These are phyloP conservation scores for Teleogryllus oceanicus DNA, from an alignment of 2,888 invertebrate species.

Conservation along the genomic window DNA sequence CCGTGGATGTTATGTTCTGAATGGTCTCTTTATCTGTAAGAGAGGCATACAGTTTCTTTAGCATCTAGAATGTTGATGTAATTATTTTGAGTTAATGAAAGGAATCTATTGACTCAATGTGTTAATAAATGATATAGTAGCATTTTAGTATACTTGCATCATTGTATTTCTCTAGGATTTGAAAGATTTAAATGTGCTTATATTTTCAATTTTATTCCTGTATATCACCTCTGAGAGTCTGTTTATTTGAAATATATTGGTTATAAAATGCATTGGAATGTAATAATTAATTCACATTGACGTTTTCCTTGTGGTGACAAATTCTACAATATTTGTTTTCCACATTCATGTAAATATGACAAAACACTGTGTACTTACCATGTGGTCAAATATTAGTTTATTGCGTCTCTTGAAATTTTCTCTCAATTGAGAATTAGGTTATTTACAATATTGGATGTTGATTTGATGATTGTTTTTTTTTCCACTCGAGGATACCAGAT, in stretches of 20 bases:
- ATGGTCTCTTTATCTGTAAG: background rate
- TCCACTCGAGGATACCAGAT: too few relatives aligned
- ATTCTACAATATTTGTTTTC: too few relatives aligned
- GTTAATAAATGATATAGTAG: background rate
- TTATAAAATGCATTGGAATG: background rate
- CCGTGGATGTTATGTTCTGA: background rate
- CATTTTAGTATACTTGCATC: conserved; percentile 11
- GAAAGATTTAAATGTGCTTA: conserved; percentile 9
- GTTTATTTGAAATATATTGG: conserved; percentile 7
- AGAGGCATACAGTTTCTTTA: background rate
- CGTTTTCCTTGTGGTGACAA: background rate
- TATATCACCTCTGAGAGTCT: background rate
- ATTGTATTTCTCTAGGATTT: background rate
- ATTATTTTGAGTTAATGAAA: background rate
- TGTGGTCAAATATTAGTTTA: too few relatives aligned
- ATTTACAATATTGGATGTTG: too few relatives aligned
- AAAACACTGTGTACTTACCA: too few relatives aligned
- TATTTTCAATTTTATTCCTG: conserved; percentile 4
- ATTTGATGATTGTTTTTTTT: too few relatives aligned
- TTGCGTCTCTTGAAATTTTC: too few relatives aligned
- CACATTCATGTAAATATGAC: too few relatives aligned
- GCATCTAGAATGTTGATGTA: background rate
- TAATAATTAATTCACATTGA: background rate
- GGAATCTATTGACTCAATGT: background rate
- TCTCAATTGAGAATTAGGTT: too few relatives aligned